Percentiles rank a stretch among this genome's conserved stretches.
phyloP scores from a whole-genome alignment of 2,888 invertebrate species.

The Lomographa bimaculata region DNA sequence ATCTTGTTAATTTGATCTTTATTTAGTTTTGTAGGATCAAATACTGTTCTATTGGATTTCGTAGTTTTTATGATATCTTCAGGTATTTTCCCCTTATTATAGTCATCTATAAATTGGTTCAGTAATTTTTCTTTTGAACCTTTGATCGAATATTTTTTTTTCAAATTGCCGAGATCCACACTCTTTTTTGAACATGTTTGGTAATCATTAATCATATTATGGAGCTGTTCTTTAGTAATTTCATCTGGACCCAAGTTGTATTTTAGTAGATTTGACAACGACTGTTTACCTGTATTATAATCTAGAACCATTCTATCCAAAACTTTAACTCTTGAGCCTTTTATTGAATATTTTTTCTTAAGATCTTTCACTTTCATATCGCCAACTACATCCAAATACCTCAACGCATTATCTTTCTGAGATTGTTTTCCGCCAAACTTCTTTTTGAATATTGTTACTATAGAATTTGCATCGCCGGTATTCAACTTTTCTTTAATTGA shows the following conservation, averaged over 20 bases:
- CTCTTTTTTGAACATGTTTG: slow-evolving; percentile 14
- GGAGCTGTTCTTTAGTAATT: slow-evolving; percentile 23
- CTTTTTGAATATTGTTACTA: too few relatives aligned
- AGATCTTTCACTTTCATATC: slow-evolving; percentile 34
- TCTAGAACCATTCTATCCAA: slow-evolving; percentile 34
- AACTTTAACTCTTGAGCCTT: slow-evolving; percentile 26
- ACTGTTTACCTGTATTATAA: slow-evolving; percentile 32
- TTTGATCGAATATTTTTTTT: slow-evolving; percentile 30
- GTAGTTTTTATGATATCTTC: too few relatives aligned
- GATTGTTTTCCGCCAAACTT: too few relatives aligned
- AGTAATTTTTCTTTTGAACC: slow-evolving; percentile 25
- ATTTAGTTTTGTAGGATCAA: slow-evolving; percentile 35
- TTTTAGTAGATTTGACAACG: slow-evolving; percentile 22
- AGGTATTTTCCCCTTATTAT: slow-evolving; percentile 35
- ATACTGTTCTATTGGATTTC: too few relatives aligned
- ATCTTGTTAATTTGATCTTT: slow-evolving; percentile 35
- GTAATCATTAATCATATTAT: slow-evolving; percentile 24
- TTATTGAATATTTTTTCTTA: slow-evolving; percentile 31
- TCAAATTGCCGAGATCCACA: slow-evolving; percentile 32
- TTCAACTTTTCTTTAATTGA: too few relatives aligned
- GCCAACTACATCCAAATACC: too few relatives aligned
- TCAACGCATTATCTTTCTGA: too few relatives aligned
- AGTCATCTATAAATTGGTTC: slow-evolving; percentile 32
- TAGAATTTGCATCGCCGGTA: too few relatives aligned
- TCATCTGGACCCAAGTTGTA: slow-evolving; percentile 21